A percentile compares a stretch with the other conserved stretches of the same genome.
These are phyloP conservation scores for Carassius carassius DNA, from an alignment of 2,113 vertebrate species.

Conservation along the genomic window DNA sequence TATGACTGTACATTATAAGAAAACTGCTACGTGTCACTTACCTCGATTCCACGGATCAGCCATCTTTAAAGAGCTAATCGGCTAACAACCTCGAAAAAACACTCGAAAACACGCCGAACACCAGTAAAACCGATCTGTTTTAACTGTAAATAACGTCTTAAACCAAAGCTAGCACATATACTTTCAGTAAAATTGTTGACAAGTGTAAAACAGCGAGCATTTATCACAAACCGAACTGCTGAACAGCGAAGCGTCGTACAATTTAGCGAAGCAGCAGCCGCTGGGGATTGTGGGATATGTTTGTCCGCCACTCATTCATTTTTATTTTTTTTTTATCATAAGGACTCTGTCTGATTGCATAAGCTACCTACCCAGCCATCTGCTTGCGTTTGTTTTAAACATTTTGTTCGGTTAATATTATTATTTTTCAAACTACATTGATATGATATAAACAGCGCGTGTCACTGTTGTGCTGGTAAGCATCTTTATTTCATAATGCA, in stretches of 20 bases:
- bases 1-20: not conserved
- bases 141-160: not conserved
- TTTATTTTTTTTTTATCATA: not conserved
- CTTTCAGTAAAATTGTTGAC: not conserved
- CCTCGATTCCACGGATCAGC: slow-evolving; percentile 59
- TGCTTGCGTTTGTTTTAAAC: not conserved
- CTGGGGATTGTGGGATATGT: slow-evolving; percentile 51
- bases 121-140: not conserved
- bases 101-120: not conserved
- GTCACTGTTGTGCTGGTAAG: slow-evolving; percentile 20
- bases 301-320: slow-evolving; percentile 45
- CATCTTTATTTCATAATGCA: not conserved
- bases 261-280: too few species aligned
- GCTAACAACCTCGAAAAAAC: not conserved
- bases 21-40: slow-evolving; percentile 54
- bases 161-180: not conserved
- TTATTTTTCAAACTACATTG: not conserved
- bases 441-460: slow-evolving; percentile 1
- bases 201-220: not conserved
- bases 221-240: not conserved
- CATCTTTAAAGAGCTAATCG: slow-evolving; percentile 43
- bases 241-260: not conserved
- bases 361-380: slow-evolving; percentile 21
- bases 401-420: not conserved
- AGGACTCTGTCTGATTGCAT: slow-evolving; percentile 13